phyloP scores from a whole-genome alignment of 2,797 vertebrate species.

The Enteromius mattozi region DNA sequence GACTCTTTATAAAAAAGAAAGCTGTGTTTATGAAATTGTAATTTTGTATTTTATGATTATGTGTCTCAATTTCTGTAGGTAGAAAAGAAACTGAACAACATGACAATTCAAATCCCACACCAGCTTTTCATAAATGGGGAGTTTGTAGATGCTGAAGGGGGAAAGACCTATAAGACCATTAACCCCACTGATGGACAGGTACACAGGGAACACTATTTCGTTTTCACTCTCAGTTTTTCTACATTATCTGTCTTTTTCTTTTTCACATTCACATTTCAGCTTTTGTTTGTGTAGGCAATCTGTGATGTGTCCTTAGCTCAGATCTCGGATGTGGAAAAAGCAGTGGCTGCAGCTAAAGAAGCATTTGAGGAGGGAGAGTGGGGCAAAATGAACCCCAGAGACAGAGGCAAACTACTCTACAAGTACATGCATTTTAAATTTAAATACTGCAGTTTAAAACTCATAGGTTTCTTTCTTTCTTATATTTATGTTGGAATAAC shows the following conservation, averaged over 20 bases:
- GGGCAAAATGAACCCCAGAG: slow-evolving; percentile 88
- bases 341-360: slow-evolving; percentile 85
- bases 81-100: slow-evolving; percentile 81
- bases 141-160: slow-evolving; percentile 84
- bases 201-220: not conserved
- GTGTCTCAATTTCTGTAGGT: slow-evolving; percentile 70
- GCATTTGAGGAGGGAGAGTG: slow-evolving; percentile 88
- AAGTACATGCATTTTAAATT: slow-evolving; percentile 71
- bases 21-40: not conserved
- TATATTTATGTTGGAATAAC: not conserved
- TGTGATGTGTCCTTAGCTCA: slow-evolving; percentile 88
- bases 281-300: slow-evolving; percentile 75
- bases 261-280: not conserved
- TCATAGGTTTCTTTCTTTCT: not conserved
- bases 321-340: slow-evolving; percentile 83
- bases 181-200: slow-evolving; percentile 86
- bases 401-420: slow-evolving; percentile 85
- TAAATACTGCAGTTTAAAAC: not conserved
- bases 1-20: too few species aligned
- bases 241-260: not conserved
- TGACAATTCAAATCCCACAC: slow-evolving; percentile 84
- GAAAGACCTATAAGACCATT: slow-evolving; percentile 84
- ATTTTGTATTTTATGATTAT: not conserved
- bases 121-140: slow-evolving; percentile 87
- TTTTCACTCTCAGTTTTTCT: slow-evolving; percentile 1